A percentile compares a stretch with the other conserved stretches of the same genome.
Evolutionary conservation across 1,140 invertebrate genomes (phyloP).

Genomic region (Orchesella cincta): DNA sequence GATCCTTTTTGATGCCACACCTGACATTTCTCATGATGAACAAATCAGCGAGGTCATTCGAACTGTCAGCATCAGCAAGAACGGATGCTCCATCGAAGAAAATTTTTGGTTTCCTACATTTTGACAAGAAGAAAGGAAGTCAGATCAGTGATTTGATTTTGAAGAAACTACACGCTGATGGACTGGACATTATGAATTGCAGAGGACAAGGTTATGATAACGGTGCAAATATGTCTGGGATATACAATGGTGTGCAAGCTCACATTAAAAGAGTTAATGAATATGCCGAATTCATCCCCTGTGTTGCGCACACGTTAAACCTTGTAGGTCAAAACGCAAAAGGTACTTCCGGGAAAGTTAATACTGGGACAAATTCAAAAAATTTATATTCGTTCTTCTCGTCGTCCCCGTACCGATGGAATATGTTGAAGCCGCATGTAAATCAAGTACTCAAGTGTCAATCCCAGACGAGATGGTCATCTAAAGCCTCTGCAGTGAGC

Average conservation of each 20-base stretch:
- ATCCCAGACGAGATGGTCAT: not conserved
- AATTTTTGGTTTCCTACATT: not conserved
- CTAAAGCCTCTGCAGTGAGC: not conserved
- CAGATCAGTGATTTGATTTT: not conserved
- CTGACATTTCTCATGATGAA: not conserved
- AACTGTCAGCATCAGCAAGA: not conserved
- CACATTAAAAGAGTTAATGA: slow-evolving; percentile 19
- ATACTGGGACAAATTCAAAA: slow-evolving; percentile 7
- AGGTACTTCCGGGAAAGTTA: slow-evolving; percentile 2
- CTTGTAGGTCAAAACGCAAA: slow-evolving; percentile 29
- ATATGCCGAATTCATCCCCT: slow-evolving; percentile 10
- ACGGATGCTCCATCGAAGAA: not conserved
- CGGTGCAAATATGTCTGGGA: slow-evolving; percentile 31
- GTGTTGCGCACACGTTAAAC: slow-evolving; percentile 28
- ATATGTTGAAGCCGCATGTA: not conserved
- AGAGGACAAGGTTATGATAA: slow-evolving; percentile 33
- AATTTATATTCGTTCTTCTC: slow-evolving; percentile 24
- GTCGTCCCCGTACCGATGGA: slow-evolving; percentile 7
- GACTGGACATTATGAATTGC: not conserved
- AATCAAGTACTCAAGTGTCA: not conserved
- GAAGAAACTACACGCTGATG: not conserved
- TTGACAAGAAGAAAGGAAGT: not conserved
- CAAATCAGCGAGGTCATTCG: not conserved
- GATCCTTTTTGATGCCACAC: not conserved
- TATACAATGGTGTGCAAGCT: slow-evolving; percentile 14